Evolutionary conservation across 2,888 invertebrate genomes (phyloP).

Genomic region (Petrolisthes manimaculis): DNA sequence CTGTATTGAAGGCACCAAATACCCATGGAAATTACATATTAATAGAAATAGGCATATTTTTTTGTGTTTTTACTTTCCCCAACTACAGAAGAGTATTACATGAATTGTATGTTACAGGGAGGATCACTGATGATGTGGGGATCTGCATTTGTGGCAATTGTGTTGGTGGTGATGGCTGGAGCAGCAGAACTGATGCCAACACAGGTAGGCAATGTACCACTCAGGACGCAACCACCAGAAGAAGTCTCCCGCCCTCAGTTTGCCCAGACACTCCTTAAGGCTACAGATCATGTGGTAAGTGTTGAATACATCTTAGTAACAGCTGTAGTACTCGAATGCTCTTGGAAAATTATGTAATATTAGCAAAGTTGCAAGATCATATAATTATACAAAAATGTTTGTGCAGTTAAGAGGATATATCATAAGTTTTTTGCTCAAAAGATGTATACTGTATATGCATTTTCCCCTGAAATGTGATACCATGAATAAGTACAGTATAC

Average conservation of each 20-base stretch:
- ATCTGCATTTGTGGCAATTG: background rate
- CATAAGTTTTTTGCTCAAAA: no score
- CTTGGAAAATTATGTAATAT: no score
- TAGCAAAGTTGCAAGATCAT: no score
- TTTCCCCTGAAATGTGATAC: no score
- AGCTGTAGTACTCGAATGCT: no score
- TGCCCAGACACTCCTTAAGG: constrained; percentile 40
- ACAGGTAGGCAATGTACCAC: background rate
- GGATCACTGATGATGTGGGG: background rate
- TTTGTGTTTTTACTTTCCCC: background rate
- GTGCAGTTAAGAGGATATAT: no score
- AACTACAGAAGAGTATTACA: background rate
- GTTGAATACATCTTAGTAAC: background rate
- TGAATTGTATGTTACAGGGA: background rate
- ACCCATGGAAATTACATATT: background rate
- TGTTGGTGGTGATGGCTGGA: background rate
- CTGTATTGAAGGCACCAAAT: background rate
- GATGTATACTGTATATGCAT: no score
- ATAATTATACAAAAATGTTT: no score
- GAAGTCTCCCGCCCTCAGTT: constrained; percentile 23
- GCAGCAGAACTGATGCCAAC: background rate
- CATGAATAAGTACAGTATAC: no score
- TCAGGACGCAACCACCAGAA: constrained; percentile 30
- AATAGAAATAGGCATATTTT: background rate
- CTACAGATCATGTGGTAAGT: constrained; percentile 29